Conservation (phyloP, 2,888 invertebrate genomes). For the Heliconius sara region DNA sequence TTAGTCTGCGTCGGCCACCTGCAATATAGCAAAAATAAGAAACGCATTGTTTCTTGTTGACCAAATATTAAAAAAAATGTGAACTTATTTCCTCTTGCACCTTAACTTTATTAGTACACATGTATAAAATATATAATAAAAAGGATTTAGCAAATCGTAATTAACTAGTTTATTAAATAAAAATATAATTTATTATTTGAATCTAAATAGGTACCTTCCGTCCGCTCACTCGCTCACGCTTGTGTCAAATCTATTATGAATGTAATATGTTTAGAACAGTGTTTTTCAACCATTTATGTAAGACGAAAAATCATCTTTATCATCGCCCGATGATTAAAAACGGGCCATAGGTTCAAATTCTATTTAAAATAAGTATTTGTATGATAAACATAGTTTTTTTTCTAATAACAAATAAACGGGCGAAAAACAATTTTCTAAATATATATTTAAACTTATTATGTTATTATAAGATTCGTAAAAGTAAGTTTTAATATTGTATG, state of each 20-base stretch:
- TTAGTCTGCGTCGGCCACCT: no score
- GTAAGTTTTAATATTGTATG: neutral
- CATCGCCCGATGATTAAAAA: no score
- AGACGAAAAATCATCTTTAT: no score
- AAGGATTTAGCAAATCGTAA: neutral
- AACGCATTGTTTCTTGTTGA: no score
- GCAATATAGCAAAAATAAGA: no score
- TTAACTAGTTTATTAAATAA: no score
- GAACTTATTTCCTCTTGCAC: no score
- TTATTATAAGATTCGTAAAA: neutral
- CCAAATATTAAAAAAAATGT: no score
- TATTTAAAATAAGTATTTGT: neutral
- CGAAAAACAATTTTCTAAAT: neutral
- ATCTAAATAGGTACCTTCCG: slow-evolving; percentile 44
- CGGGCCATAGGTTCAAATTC: neutral
- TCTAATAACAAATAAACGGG: neutral
- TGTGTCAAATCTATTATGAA: slow-evolving; percentile 54
- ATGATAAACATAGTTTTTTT: neutral
- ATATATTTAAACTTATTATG: neutral
- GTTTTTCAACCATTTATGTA: neutral
- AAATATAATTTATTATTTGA: neutral
- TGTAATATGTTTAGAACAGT: neutral
- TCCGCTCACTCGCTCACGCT: slow-evolving; percentile 55
- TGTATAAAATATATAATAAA: neutral
- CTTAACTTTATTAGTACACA: neutral